phyloP scores from a whole-genome alignment of 2,888 invertebrate species.

The Fragum fragum region DNA sequence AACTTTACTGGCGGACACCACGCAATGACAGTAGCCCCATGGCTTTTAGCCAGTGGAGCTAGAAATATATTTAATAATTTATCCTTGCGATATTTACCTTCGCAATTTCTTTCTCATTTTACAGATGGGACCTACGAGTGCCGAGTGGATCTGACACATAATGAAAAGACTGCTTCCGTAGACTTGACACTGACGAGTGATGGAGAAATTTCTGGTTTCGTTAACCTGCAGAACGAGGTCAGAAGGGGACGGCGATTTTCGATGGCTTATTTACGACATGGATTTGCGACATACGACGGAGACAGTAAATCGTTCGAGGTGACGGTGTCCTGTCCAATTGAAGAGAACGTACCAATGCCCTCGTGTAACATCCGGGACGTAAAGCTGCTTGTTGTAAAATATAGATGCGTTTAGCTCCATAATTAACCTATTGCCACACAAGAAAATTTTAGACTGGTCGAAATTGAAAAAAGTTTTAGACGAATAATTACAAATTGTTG shows the following conservation, averaged over 20 bases:
- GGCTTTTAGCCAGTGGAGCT: no score
- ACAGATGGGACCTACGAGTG: not conserved
- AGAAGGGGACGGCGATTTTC: not conserved
- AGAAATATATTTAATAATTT: no score
- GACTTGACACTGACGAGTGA: conserved; percentile 8
- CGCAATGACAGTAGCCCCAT: no score
- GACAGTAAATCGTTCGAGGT: not conserved
- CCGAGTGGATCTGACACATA: not conserved
- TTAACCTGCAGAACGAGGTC: not conserved
- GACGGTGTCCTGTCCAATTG: not conserved
- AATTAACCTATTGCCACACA: no score
- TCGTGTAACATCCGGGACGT: not conserved
- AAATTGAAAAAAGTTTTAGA: no score
- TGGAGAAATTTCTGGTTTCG: not conserved
- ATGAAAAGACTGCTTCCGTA: not conserved
- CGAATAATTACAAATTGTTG: no score
- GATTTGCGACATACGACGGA: not conserved
- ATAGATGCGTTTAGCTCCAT: not conserved
- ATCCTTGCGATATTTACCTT: no score
- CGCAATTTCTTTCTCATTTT: no score
- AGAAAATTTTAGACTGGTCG: no score
- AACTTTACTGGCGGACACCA: no score
- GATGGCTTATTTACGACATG: not conserved
- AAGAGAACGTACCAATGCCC: not conserved
- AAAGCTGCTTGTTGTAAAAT: not conserved